Conservation (phyloP, 2,888 invertebrate genomes). For the Phania funesta region DNA sequence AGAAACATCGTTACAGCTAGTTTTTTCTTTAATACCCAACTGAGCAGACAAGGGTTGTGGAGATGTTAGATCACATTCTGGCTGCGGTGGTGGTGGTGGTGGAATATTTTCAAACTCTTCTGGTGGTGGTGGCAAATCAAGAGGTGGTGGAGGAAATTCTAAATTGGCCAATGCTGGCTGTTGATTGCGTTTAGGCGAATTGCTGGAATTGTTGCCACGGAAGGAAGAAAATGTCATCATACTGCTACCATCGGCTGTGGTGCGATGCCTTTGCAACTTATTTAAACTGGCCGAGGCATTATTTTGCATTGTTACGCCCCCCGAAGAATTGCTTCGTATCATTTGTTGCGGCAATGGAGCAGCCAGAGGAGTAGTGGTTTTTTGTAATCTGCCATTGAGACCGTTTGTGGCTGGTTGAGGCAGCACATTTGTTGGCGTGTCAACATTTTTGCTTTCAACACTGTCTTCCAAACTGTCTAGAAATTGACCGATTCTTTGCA, state of each 20-base stretch:
- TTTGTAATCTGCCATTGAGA: conserved; percentile 43
- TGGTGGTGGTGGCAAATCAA: conserved; percentile 89
- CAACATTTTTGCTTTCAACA: conserved; percentile 45
- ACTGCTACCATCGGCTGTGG: conserved; percentile 81
- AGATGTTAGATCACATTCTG: conserved; percentile 69
- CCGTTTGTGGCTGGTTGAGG: conserved; percentile 69
- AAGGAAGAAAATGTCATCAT: conserved; percentile 81
- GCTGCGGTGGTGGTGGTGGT: conserved; percentile 73
- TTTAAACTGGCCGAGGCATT: conserved; percentile 83
- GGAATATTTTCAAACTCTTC: conserved; percentile 82
- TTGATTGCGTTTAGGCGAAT: conserved; percentile 86
- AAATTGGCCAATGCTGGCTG: conserved; percentile 90
- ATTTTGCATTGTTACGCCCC: conserved; percentile 87
- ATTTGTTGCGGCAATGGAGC: conserved; percentile 83
- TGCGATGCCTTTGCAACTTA: conserved; percentile 82
- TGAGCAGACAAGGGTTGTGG: conserved; percentile 70
- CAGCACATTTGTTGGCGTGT: conserved; percentile 47
- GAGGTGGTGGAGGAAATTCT: conserved; percentile 93
- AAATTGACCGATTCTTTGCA: conserved; percentile 97
- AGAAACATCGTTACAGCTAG: conserved; percentile 82
- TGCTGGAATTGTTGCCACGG: conserved; percentile 84
- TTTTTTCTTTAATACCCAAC: conserved; percentile 71
- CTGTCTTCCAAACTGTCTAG: conserved; percentile 94
- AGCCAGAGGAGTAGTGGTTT: conserved; percentile 54
- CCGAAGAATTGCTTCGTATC: conserved; percentile 94